Base-by-base conservation (phyloP, 2,797 vertebrate species). In the Geotrypetes seraphini region DNA sequence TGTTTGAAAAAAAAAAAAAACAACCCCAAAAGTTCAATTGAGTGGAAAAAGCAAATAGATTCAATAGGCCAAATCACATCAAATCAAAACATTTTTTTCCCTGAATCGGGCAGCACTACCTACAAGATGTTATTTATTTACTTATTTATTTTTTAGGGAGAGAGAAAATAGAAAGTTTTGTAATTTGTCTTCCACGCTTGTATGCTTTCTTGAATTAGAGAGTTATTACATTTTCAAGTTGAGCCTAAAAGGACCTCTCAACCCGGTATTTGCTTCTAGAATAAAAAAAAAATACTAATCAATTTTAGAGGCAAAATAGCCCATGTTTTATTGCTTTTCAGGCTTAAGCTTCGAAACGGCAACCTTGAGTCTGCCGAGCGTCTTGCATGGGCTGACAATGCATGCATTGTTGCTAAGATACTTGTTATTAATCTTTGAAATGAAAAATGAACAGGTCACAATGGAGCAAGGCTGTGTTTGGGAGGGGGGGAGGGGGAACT, bases 391-490 rank as follows among this genome's bases (percentile, higher is more conserved):
- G 19, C 47, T 36, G 39, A 58, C 38, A 53, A 45, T 58, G 41
- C 61, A 65, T 39, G 55, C 70, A 39, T 56, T 16, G 66, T 79
- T 79, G 71, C 76, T 78, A 75, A 69, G 76, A 47, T 69, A 73
- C 63, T 44, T 42, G 23, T 55, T 69, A 67, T 71, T 72, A 65
- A 61, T 71, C 47, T 66, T 65, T 40, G 53, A 61, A 47, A 38
- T 53, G 57, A 67, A 71, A 70, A 63, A 60, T 43, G 56, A 34
- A 62, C 47, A 73, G 53, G 60, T 69, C 57, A 66, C 41, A 29
- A 31, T 43, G 39, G 50, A 43, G 41, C 60, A 51, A 63, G 56
- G 21, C 28, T 59, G 43, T 57, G 36, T 60, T 68, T 72, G 47
- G 31, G 33, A 58, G 19, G n/a, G 47, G 43, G 45, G 32, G 39